These are phyloP conservation scores for Phataginus tricuspis DNA, from an alignment of 2,797 vertebrate genomes.

Conservation along the genomic window DNA sequence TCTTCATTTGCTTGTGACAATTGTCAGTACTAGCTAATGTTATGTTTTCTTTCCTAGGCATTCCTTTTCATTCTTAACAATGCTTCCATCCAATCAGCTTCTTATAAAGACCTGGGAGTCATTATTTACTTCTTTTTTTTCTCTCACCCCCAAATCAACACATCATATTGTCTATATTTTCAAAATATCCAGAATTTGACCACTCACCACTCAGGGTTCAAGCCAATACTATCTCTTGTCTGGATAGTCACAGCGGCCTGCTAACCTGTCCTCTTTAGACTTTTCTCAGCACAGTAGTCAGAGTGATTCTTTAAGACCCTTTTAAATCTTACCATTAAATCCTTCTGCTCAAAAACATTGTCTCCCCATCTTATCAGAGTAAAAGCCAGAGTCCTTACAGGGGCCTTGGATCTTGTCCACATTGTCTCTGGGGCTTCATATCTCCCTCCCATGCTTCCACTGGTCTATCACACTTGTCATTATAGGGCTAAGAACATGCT, in stretches of 20 bases:
- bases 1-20: background rate
- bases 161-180: background rate
- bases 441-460: background rate
- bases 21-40: background rate
- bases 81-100: background rate
- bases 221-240: background rate
- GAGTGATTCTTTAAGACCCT: background rate
- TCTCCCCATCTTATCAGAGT: background rate
- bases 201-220: background rate
- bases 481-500: rapidly evolving
- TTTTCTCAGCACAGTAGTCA: background rate
- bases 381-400: background rate
- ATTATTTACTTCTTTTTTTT: background rate
- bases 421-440: background rate
- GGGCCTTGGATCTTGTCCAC: rapidly evolving
- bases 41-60: background rate
- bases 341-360: background rate
- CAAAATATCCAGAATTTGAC: background rate
- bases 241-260: background rate
- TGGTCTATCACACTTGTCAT: rapidly evolving
- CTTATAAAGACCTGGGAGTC: background rate
- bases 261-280: background rate
- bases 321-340: background rate
- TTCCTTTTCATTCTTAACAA: background rate
- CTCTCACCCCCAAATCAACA: background rate